A percentile compares a stretch with the other conserved stretches of the same genome.
phyloP scores from a whole-genome alignment of 2,888 invertebrate genomes.

The Apamea epomidion region DNA sequence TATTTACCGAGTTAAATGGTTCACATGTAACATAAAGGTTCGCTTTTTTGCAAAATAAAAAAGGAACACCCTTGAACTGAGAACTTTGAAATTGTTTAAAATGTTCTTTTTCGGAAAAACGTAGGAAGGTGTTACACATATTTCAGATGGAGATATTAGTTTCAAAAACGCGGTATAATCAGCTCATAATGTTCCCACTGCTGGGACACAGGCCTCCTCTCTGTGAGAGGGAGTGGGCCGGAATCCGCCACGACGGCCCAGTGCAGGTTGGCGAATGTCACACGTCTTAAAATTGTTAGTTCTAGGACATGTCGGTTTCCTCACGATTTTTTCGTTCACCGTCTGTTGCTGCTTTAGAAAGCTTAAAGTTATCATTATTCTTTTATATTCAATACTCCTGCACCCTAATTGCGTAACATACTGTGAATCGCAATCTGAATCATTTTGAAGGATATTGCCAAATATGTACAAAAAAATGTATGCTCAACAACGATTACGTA shows the following conservation, averaged over 20 bases:
- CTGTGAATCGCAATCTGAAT: too few relatives aligned
- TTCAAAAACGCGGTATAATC: not conserved
- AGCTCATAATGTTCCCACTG: not conserved
- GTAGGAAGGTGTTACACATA: not conserved
- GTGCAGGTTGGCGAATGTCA: too few relatives aligned
- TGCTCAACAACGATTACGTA: too few relatives aligned
- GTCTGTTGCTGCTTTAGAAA: not conserved
- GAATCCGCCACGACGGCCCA: not conserved
- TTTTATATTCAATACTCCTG: not conserved
- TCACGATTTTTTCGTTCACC: too few relatives aligned
- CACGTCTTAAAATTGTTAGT: too few relatives aligned
- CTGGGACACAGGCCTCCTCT: not conserved
- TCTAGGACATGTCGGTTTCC: too few relatives aligned
- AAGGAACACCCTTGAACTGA: not conserved
- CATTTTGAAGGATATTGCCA: too few relatives aligned
- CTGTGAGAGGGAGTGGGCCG: too few relatives aligned
- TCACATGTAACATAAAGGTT: slow-evolving; percentile 24
- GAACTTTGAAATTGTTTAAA: slow-evolving; percentile 19
- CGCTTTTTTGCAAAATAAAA: not conserved
- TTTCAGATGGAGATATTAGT: not conserved
- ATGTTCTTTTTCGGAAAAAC: not conserved
- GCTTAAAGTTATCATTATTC: not conserved
- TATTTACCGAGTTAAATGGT: slow-evolving; percentile 37
- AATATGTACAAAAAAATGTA: too few relatives aligned
- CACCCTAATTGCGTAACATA: too few relatives aligned